Evolutionary conservation across 2,797 vertebrate genomes (phyloP).

Genomic region (Sebastes itinus): DNA sequence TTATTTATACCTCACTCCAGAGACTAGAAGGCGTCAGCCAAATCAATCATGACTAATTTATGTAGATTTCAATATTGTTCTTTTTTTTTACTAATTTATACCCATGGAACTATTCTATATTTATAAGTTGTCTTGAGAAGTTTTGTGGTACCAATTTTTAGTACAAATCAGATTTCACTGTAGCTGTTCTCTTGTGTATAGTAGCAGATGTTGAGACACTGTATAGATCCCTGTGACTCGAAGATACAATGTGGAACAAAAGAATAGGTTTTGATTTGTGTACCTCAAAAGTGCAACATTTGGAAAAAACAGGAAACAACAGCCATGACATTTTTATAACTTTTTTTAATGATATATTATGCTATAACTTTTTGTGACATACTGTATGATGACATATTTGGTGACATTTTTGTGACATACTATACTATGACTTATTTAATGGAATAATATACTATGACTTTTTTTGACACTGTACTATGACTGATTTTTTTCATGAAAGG

Average conservation of each 20-base stretch:
- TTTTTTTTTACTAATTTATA: conserved; percentile 1
- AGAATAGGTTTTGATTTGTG: neutral
- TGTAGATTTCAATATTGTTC: neutral
- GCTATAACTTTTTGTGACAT: too few species aligned
- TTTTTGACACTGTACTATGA: too few species aligned
- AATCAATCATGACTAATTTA: neutral
- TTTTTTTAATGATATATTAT: too few species aligned
- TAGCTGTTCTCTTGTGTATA: conserved; percentile 4
- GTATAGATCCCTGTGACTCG: neutral
- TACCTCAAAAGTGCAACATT: neutral
- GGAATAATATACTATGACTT: too few species aligned
- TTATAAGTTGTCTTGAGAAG: conserved; percentile 2
- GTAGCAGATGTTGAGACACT: conserved; percentile 1
- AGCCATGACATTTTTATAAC: too few species aligned
- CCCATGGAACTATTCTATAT: neutral
- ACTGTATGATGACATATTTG: too few species aligned
- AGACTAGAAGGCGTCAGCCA: neutral
- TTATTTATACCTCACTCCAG: neutral
- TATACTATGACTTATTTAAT: too few species aligned
- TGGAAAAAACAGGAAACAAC: too few species aligned
- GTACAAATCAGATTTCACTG: neutral
- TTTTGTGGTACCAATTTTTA: conserved; percentile 12
- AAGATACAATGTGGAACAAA: neutral
- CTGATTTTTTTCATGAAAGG: too few species aligned
- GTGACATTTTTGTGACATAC: too few species aligned